Base-by-base conservation (phyloP, 2,888 invertebrate species). In the Prionchulus punctatus region DNA sequence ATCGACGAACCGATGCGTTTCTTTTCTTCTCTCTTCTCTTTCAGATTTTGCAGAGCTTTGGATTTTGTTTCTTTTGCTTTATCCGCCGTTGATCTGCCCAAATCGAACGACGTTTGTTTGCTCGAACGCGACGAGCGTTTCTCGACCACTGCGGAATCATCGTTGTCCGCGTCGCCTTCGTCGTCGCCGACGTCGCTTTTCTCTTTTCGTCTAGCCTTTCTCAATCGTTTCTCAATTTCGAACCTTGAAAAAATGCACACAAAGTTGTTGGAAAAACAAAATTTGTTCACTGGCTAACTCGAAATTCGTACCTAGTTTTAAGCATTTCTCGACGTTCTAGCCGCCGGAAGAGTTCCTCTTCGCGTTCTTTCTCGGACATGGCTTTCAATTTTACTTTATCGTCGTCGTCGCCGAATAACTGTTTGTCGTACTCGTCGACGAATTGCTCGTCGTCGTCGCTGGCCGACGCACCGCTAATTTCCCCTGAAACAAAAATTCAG, bases 291-390 rank as follows among this genome's bases (percentile, higher is more conserved):
- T n/a, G n/a, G n/a, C n/a, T n/a, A n/a, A 36, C 7, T 36, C 7
- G 36, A 36, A 36, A 36, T 7, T 7, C 36, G 7, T 36, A 81
- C 84, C 85, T 81, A 1, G 89, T 91, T 71, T 86, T 87, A 80
- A 92, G 83, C 0, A 86, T 81, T 71, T 96, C 92, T 64, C 94
- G 79, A 66, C 89, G 83, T 73, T 96, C 96, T 53, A 92, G 89
- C 54, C 96, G 81, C 71, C 92, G 90, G 72, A 88, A 98, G 64
- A 98, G 84, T 74, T 94, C 94, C 56, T 91, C 89, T 75, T 98
- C 96, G 47, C 96, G 78, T 70, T 96, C 94, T 67, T 91, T 92
- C 70, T 96, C 96, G 0, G 92, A 92, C 80, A 96, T 83, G 60
- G 85, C 83, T 2, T 89, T 89, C 42, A 96, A 76, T 0, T 87